Evolutionary conservation across 2,113 vertebrate species (phyloP).

Genomic region (Barbus barbus): DNA sequence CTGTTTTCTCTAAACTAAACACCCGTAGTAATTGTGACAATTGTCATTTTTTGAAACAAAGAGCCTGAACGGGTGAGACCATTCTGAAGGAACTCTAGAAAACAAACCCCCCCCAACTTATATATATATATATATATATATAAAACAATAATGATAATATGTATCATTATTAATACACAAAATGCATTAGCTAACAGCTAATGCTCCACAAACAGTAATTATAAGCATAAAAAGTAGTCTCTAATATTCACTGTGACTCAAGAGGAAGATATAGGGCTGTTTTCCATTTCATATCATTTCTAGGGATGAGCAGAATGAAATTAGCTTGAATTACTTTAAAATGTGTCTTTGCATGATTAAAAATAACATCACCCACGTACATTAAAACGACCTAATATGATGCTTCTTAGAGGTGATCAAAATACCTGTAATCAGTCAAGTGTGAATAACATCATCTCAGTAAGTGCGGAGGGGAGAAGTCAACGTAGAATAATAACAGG

Average conservation of each 20-base stretch:
- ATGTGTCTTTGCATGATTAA: constrained; percentile 8
- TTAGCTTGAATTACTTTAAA: neutral
- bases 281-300: neutral
- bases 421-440: constrained; percentile 65
- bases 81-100: neutral
- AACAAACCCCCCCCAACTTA: no score
- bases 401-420: constrained; percentile 62
- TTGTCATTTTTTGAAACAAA: neutral
- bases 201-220: neutral
- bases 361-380: constrained; percentile 46
- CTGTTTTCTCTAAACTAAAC: constrained; percentile 22
- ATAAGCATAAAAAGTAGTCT: neutral
- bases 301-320: neutral
- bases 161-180: neutral
- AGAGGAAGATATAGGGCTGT: neutral
- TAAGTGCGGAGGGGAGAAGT: constrained; percentile 30
- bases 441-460: constrained; percentile 54
- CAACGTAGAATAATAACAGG: constrained; percentile 60
- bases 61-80: neutral
- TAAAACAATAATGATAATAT: no score
- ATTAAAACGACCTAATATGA: constrained; percentile 56
- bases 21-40: constrained; percentile 26
- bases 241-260: neutral
- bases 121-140: no score
- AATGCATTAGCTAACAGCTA: neutral